Evolutionary conservation across 2,113 vertebrate genomes (phyloP).

Genomic region (Oreotrochilus melanogaster): DNA sequence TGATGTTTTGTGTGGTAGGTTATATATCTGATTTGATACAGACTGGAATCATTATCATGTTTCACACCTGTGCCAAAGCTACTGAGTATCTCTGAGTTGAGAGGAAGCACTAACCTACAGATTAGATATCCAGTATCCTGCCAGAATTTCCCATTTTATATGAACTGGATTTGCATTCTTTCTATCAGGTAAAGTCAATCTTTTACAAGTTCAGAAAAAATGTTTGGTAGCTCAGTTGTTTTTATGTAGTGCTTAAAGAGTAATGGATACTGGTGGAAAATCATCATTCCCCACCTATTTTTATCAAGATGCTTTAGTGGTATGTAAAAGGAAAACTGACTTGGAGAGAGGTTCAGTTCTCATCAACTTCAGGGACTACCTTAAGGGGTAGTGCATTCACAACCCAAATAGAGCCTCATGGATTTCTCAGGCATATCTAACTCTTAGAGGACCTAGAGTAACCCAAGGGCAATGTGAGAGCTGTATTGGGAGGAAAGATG

Average conservation of each 20-base stretch:
- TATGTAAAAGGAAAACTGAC: neutral
- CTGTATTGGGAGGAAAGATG: neutral
- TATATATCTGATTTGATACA: neutral
- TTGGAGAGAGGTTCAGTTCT: neutral
- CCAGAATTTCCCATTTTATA: neutral
- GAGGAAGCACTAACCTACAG: neutral
- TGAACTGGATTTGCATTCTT: neutral
- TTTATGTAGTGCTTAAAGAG: neutral
- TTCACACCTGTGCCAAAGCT: neutral
- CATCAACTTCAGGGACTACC: neutral
- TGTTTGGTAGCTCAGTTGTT: neutral
- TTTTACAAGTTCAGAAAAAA: neutral
- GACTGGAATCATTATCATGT: neutral
- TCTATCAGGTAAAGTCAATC: neutral
- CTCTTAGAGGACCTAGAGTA: neutral
- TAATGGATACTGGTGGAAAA: neutral
- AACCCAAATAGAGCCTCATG: neutral
- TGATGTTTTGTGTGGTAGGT: neutral
- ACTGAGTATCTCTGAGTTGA: neutral
- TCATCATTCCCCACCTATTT: neutral
- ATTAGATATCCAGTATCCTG: neutral
- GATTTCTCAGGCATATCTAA: neutral
- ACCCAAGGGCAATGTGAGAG: neutral
- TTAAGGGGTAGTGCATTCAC: neutral
- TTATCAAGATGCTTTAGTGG: neutral